A percentile compares a stretch with the other conserved stretches of the same genome.
phyloP scores from a whole-genome alignment of 2,888 invertebrate species.

The Amblyjoppa fuscipennis region DNA sequence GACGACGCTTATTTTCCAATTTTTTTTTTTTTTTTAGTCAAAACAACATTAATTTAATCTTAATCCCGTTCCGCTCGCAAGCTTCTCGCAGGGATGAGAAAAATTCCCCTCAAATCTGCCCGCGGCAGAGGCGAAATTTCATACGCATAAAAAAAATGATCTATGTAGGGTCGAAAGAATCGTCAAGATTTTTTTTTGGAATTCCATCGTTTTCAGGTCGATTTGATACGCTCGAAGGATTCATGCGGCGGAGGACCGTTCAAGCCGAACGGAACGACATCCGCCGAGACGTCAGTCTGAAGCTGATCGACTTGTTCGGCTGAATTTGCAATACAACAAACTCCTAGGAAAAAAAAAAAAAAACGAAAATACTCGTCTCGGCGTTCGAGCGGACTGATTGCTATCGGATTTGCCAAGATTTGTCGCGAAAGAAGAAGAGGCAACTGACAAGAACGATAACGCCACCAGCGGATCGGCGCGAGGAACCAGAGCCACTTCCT shows the following conservation, averaged over 20 bases:
- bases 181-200: constrained; percentile 48
- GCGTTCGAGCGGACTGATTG: neutral
- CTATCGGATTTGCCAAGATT: neutral
- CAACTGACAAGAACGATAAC: constrained; percentile 5
- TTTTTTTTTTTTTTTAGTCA: neutral
- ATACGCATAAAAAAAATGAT: constrained; percentile 5
- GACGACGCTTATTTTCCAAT: constrained; percentile 23
- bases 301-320: neutral
- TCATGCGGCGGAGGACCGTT: constrained; percentile 75
- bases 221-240: constrained; percentile 83
- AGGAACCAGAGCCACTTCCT: constrained; percentile 35
- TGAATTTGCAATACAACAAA: constrained; percentile 5
- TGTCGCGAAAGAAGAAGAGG: constrained; percentile 3
- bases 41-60: neutral
- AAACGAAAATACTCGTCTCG: neutral
- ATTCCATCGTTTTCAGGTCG: constrained; percentile 78
- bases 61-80: constrained; percentile 26
- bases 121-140: neutral
- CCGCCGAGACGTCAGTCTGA: constrained; percentile 83
- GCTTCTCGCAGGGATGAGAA: constrained; percentile 12
- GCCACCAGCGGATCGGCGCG: neutral
- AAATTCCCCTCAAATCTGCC: neutral
- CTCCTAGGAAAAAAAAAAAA: neutral
- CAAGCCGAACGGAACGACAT: constrained; percentile 82
- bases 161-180: constrained; percentile 2